Evolutionary conservation across 2,113 vertebrate genomes (phyloP), one percentile per base, ranked within the genome.

Genomic region (Mystacornis crossleyi): DNA sequence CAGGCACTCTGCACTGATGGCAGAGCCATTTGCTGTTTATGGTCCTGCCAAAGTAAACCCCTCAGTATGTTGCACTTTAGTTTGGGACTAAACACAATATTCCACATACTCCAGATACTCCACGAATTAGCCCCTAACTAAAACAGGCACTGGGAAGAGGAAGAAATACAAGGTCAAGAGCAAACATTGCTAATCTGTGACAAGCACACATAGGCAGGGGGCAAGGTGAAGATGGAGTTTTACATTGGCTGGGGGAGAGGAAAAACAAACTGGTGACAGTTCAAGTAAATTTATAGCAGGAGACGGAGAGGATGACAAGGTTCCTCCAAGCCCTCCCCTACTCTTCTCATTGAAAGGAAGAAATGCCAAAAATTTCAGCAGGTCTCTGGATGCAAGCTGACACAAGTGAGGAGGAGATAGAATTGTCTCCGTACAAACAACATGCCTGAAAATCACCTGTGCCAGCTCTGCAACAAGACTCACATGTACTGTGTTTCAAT

Each of bases 391-490:
- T 95, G 90, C 95, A 97, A 97, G 89, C 91, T 95, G 97, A 97
- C 91, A 97, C 95, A 95, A 85, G 81, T 67, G 77, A 89, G 90
- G 51, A 87, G 29, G 80, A 74, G 78, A 86, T 53, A 80, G 92
- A 95, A 97, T 79, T 74, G 94, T 91, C 92, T 81, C 97, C 92
- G 95, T 62, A 86, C 86, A 93, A 98, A 96, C 87, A 97, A 90
- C 81, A 79, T 0, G n/a, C 79, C 85, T 81, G 34, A 69, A 96
- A 96, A 96, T 75, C 83, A 81, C n/a, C 62, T 29, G 70, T 85
- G 89, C 40, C 60, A 34, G 51, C 54, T 70, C 87, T 81, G 57
- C 89, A 93, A 40, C 13, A 34, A 57, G 65, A 51, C 66, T 77
- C 50, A 24, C 36, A n/a, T 45, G 66, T 28, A 5, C n/a, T 29